Percentiles rank a stretch among this genome's conserved stretches.
phyloP scores from a whole-genome alignment of 2,888 invertebrate species.

The Molanna angustata region DNA sequence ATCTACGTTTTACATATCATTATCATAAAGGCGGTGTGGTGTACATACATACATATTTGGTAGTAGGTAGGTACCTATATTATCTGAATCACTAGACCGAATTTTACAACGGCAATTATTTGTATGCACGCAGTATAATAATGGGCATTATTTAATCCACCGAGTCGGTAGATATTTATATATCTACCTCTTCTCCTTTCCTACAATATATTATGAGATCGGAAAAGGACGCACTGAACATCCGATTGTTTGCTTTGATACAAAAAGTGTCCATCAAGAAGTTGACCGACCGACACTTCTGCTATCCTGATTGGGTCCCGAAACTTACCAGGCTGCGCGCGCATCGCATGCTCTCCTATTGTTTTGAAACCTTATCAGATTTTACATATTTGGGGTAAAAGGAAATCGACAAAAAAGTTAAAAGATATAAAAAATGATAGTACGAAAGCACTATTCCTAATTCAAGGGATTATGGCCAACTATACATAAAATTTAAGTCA shows the following conservation, averaged over 20 bases:
- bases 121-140: constrained; percentile 19
- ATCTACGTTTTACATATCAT: constrained; percentile 16
- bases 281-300: constrained; percentile 10
- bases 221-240: too few species aligned
- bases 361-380: constrained; percentile 13
- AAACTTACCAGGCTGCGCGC: constrained; percentile 12
- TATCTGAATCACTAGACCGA: constrained; percentile 31
- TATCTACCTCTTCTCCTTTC: too few species aligned
- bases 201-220: too few species aligned
- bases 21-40: constrained; percentile 19
- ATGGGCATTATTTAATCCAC: not conserved
- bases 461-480: too few species aligned
- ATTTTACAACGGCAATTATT: constrained; percentile 27
- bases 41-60: constrained; percentile 4
- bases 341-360: constrained; percentile 7
- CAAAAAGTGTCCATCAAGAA: too few species aligned
- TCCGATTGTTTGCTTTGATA: too few species aligned
- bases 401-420: too few species aligned
- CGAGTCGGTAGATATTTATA: too few species aligned
- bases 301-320: constrained; percentile 6
- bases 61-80: constrained; percentile 13
- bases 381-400: too few species aligned
- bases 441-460: too few species aligned
- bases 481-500: too few species aligned
- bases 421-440: too few species aligned